These are phyloP conservation scores for Scyliorhinus canicula DNA, from an alignment of 2,797 vertebrate species.

Conservation along the genomic window DNA sequence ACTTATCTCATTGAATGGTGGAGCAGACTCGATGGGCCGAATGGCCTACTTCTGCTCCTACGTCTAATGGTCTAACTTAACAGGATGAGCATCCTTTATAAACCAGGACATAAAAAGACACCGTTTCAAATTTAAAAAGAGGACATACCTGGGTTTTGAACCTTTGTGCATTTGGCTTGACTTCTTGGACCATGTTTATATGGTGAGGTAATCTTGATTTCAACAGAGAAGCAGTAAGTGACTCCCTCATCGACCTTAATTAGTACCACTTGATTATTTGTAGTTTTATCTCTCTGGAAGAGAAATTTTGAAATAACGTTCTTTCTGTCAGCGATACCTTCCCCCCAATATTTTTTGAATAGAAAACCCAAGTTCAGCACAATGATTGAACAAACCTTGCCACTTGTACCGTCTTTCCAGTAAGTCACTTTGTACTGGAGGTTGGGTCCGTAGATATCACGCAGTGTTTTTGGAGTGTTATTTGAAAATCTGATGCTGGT, in stretches of 20 bases:
- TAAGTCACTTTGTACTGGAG: slow-evolving; percentile 73
- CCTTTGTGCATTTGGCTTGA: slow-evolving; percentile 54
- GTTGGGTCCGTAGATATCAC: slow-evolving; percentile 67
- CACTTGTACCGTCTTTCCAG: slow-evolving; percentile 71
- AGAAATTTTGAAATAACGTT: background rate
- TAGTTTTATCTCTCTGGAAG: slow-evolving; percentile 63
- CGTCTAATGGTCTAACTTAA: background rate
- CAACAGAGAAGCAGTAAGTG: slow-evolving; percentile 78
- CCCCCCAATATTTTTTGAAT: too few species aligned
- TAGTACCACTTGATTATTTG: slow-evolving; percentile 54
- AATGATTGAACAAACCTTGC: slow-evolving; percentile 66
- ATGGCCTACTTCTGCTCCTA: too few species aligned
- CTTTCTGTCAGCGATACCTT: background rate
- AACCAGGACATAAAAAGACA: background rate
- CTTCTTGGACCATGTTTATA: slow-evolving; percentile 64
- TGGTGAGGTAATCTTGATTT: slow-evolving; percentile 61
- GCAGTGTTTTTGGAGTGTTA: slow-evolving; percentile 58
- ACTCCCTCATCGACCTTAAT: slow-evolving; percentile 61
- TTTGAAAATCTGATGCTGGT: slow-evolving; percentile 58
- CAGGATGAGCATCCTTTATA: background rate
- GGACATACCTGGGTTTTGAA: slow-evolving; percentile 42
- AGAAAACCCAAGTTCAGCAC: background rate
- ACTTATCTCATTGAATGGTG: too few species aligned
- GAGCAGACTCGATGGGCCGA: too few species aligned
- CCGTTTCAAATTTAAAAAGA: background rate